Conservation (phyloP, 1,140 invertebrate genomes). For the Pogonomyrmex californicus region DNA sequence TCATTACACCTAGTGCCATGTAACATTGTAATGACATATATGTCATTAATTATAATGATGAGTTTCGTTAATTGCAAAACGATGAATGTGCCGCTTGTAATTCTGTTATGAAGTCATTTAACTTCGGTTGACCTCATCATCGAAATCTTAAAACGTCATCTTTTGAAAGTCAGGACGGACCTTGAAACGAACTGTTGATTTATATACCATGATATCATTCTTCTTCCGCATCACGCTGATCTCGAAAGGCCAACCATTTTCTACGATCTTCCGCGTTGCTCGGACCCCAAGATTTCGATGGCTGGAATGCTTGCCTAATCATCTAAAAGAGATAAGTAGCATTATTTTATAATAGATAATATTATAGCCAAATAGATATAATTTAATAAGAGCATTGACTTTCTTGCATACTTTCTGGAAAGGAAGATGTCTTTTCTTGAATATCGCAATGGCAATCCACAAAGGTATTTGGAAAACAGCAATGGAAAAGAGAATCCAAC, state of each 20-base stretch:
- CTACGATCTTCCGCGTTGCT: constrained; percentile 67
- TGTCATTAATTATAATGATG: neutral
- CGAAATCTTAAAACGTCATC: neutral
- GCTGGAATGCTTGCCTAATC: constrained; percentile 72
- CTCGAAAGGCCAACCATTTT: constrained; percentile 75
- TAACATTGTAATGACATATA: neutral
- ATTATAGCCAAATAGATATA: neutral
- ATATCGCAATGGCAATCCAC: constrained; percentile 73
- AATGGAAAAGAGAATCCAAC: constrained; percentile 81
- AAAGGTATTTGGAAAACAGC: constrained; percentile 82
- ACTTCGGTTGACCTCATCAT: neutral
- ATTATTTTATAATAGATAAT: constrained; percentile 26
- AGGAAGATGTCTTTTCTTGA: constrained; percentile 54
- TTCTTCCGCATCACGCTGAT: neutral
- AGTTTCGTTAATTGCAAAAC: neutral
- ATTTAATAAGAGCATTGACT: neutral
- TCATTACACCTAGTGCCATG: neutral
- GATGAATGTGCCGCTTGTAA: neutral
- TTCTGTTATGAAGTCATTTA: neutral
- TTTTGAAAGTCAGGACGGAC: constrained; percentile 7
- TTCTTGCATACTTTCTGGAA: constrained; percentile 32
- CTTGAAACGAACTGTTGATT: neutral
- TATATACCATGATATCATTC: neutral
- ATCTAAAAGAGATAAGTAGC: constrained; percentile 69
- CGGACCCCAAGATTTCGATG: constrained; percentile 77